A percentile compares a stretch with the other conserved stretches of the same genome.
Conservation (phyloP, 2,888 invertebrate genomes). For the Leptinotarsa rubiginosa region DNA sequence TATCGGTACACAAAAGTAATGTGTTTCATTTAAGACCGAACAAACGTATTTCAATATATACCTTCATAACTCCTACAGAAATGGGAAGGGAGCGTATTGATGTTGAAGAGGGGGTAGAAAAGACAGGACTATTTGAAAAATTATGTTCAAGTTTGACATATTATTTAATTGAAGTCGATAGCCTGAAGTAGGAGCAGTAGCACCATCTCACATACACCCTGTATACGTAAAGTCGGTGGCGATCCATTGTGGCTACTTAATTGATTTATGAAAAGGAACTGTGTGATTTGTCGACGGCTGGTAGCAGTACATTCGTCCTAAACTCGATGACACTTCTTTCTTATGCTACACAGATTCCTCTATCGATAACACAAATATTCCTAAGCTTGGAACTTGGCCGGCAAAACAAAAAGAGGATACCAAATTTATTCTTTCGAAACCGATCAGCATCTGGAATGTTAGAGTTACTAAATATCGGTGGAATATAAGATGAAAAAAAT, state of each 20-base stretch:
- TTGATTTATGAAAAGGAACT: conserved; percentile 65
- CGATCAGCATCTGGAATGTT: conserved; percentile 41
- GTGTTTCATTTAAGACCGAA: no score
- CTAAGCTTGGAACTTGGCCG: conserved; percentile 38
- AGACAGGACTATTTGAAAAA: no score
- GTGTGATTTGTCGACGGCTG: conserved; percentile 64
- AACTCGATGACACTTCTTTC: conserved; percentile 49
- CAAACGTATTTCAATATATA: no score
- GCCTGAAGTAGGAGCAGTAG: no score
- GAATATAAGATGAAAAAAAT: conserved; percentile 17
- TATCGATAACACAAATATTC: conserved; percentile 48
- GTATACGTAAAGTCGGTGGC: conserved; percentile 36
- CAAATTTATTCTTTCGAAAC: conserved; percentile 47
- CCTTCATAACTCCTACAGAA: no score
- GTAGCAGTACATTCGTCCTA: conserved; percentile 53
- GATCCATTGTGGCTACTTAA: conserved; percentile 50
- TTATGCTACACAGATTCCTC: conserved; percentile 47
- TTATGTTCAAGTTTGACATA: no score
- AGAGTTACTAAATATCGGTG: conserved; percentile 36
- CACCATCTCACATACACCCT: conserved; percentile 23
- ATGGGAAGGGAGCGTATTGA: no score
- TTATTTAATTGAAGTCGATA: no score
- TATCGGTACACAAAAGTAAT: no score
- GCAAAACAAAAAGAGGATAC: conserved; percentile 40
- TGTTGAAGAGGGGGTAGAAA: no score